Percentiles rank a stretch among this genome's conserved stretches.
Evolutionary conservation across 2,797 vertebrate genomes (phyloP).

Genomic region (Macropodus opercularis): DNA sequence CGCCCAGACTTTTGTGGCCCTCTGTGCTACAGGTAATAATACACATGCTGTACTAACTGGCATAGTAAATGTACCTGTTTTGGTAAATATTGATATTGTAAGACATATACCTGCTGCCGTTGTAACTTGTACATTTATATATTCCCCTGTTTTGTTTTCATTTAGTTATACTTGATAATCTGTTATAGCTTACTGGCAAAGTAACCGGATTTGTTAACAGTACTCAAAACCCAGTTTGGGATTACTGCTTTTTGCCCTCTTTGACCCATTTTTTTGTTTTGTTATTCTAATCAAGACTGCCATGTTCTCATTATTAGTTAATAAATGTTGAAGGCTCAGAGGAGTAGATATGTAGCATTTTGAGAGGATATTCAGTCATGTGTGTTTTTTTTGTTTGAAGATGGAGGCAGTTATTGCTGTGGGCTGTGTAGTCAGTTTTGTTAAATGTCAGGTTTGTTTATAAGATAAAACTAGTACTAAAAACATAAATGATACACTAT

Average conservation of each 20-base stretch:
- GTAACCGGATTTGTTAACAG: not conserved
- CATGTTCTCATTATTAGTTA: constrained; percentile 6
- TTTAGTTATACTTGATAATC: not conserved
- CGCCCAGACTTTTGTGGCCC: constrained; percentile 96
- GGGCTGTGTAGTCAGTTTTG: not conserved
- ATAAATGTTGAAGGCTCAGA: constrained; percentile 18
- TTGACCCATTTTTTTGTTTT: not conserved
- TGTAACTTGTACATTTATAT: not conserved
- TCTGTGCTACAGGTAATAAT: constrained; percentile 96
- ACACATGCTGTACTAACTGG: not conserved
- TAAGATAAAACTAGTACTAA: too few species aligned
- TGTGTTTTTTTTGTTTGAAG: not conserved
- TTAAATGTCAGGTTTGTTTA: not conserved
- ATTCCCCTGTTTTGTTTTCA: not conserved
- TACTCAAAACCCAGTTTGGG: not conserved
- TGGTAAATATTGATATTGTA: not conserved
- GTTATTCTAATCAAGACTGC: not conserved
- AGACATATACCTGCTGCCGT: not conserved
- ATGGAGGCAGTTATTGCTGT: not conserved
- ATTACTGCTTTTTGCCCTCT: not conserved
- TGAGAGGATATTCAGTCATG: not conserved
- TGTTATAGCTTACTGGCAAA: not conserved
- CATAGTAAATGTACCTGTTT: not conserved
- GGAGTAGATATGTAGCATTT: not conserved
- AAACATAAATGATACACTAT: too few species aligned